Percentiles rank a stretch among this genome's conserved stretches.
These are phyloP conservation scores for Callyntrura guangdongensis DNA, from an alignment of 2,888 invertebrate genomes.

Conservation along the genomic window DNA sequence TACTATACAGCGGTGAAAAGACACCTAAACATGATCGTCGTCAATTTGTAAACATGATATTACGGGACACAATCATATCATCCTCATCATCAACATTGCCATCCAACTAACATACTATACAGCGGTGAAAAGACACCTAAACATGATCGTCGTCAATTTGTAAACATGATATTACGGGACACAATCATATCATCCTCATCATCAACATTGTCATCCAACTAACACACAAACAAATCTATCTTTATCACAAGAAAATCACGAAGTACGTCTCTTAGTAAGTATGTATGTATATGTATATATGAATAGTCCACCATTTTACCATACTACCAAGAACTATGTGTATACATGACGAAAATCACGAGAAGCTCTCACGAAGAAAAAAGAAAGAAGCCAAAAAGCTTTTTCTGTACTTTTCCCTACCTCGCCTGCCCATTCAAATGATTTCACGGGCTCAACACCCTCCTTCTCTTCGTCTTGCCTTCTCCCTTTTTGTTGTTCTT, in stretches of 20 bases:
- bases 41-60: constrained; percentile 23
- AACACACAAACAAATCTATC: not conserved
- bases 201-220: too few relatives aligned
- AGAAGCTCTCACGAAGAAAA: not conserved
- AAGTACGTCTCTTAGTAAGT: not conserved
- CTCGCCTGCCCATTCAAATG: constrained; percentile 33
- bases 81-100: not conserved
- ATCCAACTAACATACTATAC: not conserved
- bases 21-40: too few relatives aligned
- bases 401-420: not conserved
- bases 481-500: not conserved
- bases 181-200: not conserved
- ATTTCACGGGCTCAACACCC: constrained; percentile 16
- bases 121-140: too few relatives aligned
- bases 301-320: not conserved
- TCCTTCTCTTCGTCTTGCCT: not conserved
- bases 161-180: not conserved
- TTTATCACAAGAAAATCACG: not conserved
- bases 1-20: too few relatives aligned
- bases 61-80: not conserved
- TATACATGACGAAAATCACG: not conserved
- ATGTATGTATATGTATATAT: too few relatives aligned
- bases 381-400: constrained; percentile 5
- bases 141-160: too few relatives aligned
- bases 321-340: not conserved